Evolutionary conservation across 1,140 invertebrate genomes (phyloP), one percentile per base, ranked within the genome.

Genomic region (Samia ricini): DNA sequence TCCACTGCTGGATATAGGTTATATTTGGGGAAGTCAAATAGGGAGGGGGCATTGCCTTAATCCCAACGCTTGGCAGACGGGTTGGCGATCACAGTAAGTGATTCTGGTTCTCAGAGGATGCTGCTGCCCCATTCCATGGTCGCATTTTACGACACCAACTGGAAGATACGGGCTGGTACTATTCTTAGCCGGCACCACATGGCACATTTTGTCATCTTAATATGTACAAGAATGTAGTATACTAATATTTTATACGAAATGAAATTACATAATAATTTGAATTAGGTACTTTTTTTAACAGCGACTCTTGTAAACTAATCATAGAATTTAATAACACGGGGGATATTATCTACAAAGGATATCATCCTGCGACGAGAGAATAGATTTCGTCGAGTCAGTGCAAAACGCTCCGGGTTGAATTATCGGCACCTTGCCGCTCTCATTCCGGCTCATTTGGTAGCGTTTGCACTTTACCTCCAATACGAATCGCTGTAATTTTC

Each of bases 331-430:
- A 64, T 62, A 64, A 64, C 50, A 62, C 61, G 33, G 59, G 33
- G 58, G 55, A 61, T 65, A 42, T 42, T 42, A 70, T 70, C 65
- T 65, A 69, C 67, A 66, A 71, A 65, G 63, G 68, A 66, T 70
- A 71, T 75, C 64, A 68, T 58, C 73, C 68, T 75, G 69, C 67
- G 70, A 63, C 66, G 68, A 68, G 72, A 71, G 68, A 78, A 74
- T 67, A 36, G 62, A 77, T 79, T 78, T 66, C 66, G 70, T 71
- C 65, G 71, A 77, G 69, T 79, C 73, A 78, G 71, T 69, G 61
- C n/a, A 70, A 58, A 63, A 63, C 65, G 59, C 58, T 66, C 50
- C 42, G 23, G 66, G 67, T 63, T 76, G 71, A 81, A 77, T 76
- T 81, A 79, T 74, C 70, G 69, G 73, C 68, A 74, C 74, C 68